Percentiles rank a stretch among this genome's conserved stretches.
phyloP scores from a whole-genome alignment of 2,888 invertebrate species.

The Bombylius discolor region DNA sequence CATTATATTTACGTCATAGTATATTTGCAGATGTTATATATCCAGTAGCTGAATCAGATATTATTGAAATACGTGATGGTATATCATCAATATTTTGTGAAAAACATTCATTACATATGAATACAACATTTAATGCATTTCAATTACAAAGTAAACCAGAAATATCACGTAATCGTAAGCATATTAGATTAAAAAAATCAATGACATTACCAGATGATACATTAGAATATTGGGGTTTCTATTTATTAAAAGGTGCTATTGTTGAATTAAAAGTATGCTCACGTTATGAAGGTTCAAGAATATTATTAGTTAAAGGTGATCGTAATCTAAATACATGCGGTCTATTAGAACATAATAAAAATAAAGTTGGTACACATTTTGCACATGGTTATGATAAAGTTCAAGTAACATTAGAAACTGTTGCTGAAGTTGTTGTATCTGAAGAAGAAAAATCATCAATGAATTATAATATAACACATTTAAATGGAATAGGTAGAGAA shows the following conservation, averaged over 20 bases:
- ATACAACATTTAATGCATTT: slow-evolving; percentile 55
- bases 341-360: slow-evolving; percentile 53
- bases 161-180: slow-evolving; percentile 55
- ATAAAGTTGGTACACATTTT: slow-evolving; percentile 46
- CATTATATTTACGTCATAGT: slow-evolving; percentile 62
- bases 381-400: slow-evolving; percentile 35
- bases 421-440: slow-evolving; percentile 34
- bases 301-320: slow-evolving; percentile 69
- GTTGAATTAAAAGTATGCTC: slow-evolving; percentile 70
- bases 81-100: slow-evolving; percentile 73
- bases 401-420: slow-evolving; percentile 46
- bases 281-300: slow-evolving; percentile 61
- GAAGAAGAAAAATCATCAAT: slow-evolving; percentile 13
- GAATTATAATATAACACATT: slow-evolving; percentile 1
- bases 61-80: slow-evolving; percentile 68
- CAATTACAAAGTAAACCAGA: slow-evolving; percentile 58
- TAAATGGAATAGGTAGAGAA: neutral
- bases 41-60: slow-evolving; percentile 70
- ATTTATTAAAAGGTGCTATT: slow-evolving; percentile 61
- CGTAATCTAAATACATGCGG: slow-evolving; percentile 65
- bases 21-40: slow-evolving; percentile 66
- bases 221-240: slow-evolving; percentile 81
- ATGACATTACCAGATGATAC: slow-evolving; percentile 75
- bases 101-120: slow-evolving; percentile 65
- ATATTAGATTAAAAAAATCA: slow-evolving; percentile 64